Evolutionary conservation across 2,888 invertebrate species (phyloP).

Genomic region (Tetragonisca angustula): DNA sequence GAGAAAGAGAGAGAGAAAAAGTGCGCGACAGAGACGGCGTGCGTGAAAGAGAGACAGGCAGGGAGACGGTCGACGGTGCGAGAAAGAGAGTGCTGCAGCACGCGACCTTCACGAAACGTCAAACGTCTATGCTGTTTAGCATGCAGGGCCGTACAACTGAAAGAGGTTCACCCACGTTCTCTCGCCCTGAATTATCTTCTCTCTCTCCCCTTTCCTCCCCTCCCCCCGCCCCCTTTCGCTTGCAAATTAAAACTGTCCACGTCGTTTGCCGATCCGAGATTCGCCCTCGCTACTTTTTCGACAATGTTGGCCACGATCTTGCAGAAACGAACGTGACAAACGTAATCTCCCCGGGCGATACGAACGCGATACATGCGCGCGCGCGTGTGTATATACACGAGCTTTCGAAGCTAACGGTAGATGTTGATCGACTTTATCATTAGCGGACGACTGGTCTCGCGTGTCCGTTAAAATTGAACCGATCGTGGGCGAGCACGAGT

Average conservation of each 20-base stretch:
- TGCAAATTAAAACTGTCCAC: background rate
- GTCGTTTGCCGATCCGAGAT: background rate
- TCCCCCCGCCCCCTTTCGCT: background rate
- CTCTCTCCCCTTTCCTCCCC: background rate
- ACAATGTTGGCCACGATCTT: background rate
- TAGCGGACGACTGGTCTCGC: slow-evolving; percentile 23
- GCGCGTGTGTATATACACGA: background rate
- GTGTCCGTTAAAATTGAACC: slow-evolving; percentile 39
- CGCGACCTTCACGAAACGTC: slow-evolving; percentile 83
- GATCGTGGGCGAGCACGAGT: slow-evolving; percentile 31
- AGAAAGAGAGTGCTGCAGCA: slow-evolving; percentile 57
- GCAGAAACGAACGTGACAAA: background rate
- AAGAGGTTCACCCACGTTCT: slow-evolving; percentile 53
- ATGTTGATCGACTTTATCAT: slow-evolving; percentile 43
- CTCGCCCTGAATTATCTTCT: slow-evolving; percentile 42
- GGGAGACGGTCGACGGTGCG: slow-evolving; percentile 39
- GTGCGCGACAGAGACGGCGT: slow-evolving; percentile 23
- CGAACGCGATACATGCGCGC: background rate
- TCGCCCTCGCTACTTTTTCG: background rate
- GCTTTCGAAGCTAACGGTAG: background rate
- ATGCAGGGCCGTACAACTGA: slow-evolving; percentile 77
- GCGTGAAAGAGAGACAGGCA: slow-evolving; percentile 42
- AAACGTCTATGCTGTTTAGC: slow-evolving; percentile 79
- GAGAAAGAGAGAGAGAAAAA: slow-evolving; percentile 21
- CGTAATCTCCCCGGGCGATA: background rate